Base-by-base conservation (phyloP, 2,113 vertebrate genomes). In the Phaethon lepturus region DNA sequence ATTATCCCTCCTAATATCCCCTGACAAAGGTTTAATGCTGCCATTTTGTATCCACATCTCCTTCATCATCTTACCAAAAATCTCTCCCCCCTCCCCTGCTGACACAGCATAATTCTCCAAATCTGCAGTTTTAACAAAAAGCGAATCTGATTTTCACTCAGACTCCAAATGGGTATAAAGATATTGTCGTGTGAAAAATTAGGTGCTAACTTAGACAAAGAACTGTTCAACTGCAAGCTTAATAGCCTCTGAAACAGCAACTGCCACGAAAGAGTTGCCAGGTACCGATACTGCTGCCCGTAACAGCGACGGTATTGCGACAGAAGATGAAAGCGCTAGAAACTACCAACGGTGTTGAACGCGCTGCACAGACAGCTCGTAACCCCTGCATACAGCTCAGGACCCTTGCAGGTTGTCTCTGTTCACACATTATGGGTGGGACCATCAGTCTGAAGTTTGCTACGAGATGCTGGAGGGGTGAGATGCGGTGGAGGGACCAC, bases 11-110 rank as follows among this genome's bases (percentile, higher is more conserved):
- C 66, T 53, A 92, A 91, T 49, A 93, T 85, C 60, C 64, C 71
- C 73, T 76, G 89, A 96, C 80, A 85, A 82, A 96, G 94, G 95
- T 95, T 95, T 93, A 95, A 72, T 69, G 77, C 62, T 94, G 77
- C 50, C 42, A 33, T 89, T 97, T 79, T 76, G 86, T 73, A 91
- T 38, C 77, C 71, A 40, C 80, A 85, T 66, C 74, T 93, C 80
- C 76, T 90, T 16, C 68, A 55, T 78, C 85, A 22, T 68, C 45
- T 71, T 44, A 94, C 79, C 88, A 95, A 94, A 95, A 75, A n/a
- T 2, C 74, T 91, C 85, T 71, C 14, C 28, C 56, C 25, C 5
- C 29, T 87, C 86, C 86, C 63, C 59, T 63, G 86, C 82, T 74
- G 91, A 94, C 66, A 91, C 28, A 22, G 42, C 58, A 42, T 62